Conservation (phyloP, 53 echinoderm and acorn worm genomes). For the Henricia sp. region DNA sequence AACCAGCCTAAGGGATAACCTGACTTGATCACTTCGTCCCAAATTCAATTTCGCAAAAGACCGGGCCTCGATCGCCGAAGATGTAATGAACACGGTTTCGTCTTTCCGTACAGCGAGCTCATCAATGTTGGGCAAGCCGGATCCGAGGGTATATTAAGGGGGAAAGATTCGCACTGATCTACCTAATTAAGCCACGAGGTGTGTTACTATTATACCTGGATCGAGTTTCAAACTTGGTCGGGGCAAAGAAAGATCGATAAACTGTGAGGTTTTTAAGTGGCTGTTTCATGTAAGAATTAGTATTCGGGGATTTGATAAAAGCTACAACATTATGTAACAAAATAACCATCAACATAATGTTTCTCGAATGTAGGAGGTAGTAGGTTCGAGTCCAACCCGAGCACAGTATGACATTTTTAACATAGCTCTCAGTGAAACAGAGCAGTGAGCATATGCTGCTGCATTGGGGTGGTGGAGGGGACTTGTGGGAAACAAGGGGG, state of each 20-base stretch:
- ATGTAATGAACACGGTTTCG: slow-evolving; percentile 50
- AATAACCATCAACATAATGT: too few relatives aligned
- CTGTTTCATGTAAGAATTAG: slow-evolving; percentile 36
- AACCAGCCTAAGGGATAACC: neutral
- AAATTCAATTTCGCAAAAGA: slow-evolving; percentile 45
- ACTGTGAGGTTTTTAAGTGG: neutral
- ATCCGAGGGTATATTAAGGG: slow-evolving; percentile 41
- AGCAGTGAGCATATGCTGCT: too few relatives aligned
- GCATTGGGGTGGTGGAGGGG: too few relatives aligned
- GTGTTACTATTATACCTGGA: slow-evolving; percentile 49
- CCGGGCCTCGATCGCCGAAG: slow-evolving; percentile 21
- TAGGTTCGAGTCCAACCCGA: too few relatives aligned
- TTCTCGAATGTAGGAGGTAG: too few relatives aligned
- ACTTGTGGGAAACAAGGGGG: too few relatives aligned
- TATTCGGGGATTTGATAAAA: too few relatives aligned
- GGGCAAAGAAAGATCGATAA: slow-evolving; percentile 44
- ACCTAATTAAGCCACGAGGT: slow-evolving; percentile 59
- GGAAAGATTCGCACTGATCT: slow-evolving; percentile 39
- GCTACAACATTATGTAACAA: too few relatives aligned
- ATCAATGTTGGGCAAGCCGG: too few relatives aligned
- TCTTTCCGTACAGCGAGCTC: slow-evolving; percentile 36
- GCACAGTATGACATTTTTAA: too few relatives aligned
- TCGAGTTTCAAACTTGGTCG: slow-evolving; percentile 49
- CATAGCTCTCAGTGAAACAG: too few relatives aligned
- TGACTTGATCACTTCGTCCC: slow-evolving; percentile 35